phyloP scores from a whole-genome alignment of 2,888 invertebrate species.

The Oegoconia quadripuncta region DNA sequence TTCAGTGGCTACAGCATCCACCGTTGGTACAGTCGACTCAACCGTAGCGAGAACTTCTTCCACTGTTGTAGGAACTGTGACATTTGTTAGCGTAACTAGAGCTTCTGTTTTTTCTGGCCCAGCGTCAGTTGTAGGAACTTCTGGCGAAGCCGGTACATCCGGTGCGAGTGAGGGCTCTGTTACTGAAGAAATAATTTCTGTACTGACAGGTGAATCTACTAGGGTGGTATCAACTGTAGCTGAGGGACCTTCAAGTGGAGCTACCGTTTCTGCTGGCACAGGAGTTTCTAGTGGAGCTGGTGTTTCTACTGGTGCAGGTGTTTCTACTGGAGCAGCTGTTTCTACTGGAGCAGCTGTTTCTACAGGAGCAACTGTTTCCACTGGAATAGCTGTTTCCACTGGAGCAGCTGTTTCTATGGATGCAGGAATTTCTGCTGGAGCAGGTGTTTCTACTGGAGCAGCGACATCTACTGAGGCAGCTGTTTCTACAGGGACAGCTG shows the following conservation, averaged over 20 bases:
- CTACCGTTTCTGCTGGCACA: slow-evolving; percentile 11
- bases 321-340: slow-evolving; percentile 15
- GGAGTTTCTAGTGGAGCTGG: not conserved
- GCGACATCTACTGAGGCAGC: not conserved
- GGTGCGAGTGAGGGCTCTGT: slow-evolving; percentile 14
- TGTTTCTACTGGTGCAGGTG: slow-evolving; percentile 18
- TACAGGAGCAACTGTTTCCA: slow-evolving; percentile 9
- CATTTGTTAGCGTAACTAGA: slow-evolving; percentile 12
- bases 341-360: slow-evolving; percentile 12
- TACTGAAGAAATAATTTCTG: not conserved
- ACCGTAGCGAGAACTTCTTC: slow-evolving; percentile 17
- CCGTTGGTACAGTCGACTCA: slow-evolving; percentile 26
- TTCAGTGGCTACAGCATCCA: slow-evolving; percentile 12
- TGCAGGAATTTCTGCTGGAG: no score
- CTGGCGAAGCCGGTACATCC: slow-evolving; percentile 3
- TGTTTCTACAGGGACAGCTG: no score
- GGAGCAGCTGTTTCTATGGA: no score
- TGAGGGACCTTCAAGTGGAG: slow-evolving; percentile 23
- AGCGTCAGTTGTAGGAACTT: slow-evolving; percentile 12
- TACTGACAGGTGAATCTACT: not conserved
- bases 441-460: slow-evolving; percentile 11
- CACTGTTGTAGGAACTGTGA: slow-evolving; percentile 8
- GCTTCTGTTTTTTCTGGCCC: slow-evolving; percentile 11
- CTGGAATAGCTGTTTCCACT: not conserved
- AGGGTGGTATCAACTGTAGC: slow-evolving; percentile 10